Evolutionary conservation across 2,888 invertebrate genomes (phyloP), one percentile per base, ranked within the genome.

Genomic region (Tetrapedia diversipes): DNA sequence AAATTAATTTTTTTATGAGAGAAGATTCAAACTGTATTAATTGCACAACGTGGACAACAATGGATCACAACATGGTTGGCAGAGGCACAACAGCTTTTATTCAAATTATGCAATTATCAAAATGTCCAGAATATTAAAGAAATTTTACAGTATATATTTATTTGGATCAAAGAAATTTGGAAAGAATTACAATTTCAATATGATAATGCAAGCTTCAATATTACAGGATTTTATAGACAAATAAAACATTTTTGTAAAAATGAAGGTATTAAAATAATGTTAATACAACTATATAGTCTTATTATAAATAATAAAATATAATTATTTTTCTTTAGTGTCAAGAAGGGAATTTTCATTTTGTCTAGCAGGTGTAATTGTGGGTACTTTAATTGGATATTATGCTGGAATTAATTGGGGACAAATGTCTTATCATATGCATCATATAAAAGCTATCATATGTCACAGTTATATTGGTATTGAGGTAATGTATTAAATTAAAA

Each of bases 361-460:
- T 67, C 82, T 92, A 79, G 88, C 90, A n/a, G 93, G 93, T 32
- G 85, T 93, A 77, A 64, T 92, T 27, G 80, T 92, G 43, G 93
- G 93, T 43, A 88, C 90, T 75, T 57, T 92, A 29, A 86, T 93
- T 68, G 93, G 93, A 54, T 90, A 92, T 61, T 89, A 88, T 67
- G 85, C 92, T 59, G 92, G 92, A 4, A 59, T 90, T 37, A 89
- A 90, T 73, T 87, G 92, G 86, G 87, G 87, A 54, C 87, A 86
- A 80, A 80, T 78, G 43, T 80, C 90, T 45, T 86, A 86, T 51
- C 86, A 92, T 72, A 79, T 91, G 61, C 90, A 92, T 70, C 92
- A 92, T 76, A 93, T 93, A 92, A 92, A 92, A 89, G 92, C 93
- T 39, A 84, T 93, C 34, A 92, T 92, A 81, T 92, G 93, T 79